Evolutionary conservation across 2,888 invertebrate genomes (phyloP).

Genomic region (Orthosia gothica): DNA sequence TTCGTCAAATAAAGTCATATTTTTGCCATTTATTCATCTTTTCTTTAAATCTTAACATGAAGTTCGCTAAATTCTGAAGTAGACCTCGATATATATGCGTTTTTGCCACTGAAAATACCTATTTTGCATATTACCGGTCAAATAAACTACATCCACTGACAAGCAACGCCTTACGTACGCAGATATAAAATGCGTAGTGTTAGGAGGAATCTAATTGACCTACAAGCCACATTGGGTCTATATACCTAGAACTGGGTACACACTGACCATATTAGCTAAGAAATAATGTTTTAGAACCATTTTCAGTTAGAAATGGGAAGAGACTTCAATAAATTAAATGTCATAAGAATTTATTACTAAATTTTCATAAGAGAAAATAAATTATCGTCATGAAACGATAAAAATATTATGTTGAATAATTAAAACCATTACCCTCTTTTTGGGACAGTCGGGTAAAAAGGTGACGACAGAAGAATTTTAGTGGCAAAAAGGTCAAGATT

Average conservation of each 20-base stretch:
- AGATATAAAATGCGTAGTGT: slow-evolving; percentile 59
- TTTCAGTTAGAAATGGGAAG: not conserved
- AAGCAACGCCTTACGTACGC: slow-evolving; percentile 45
- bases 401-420: not conserved
- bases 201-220: slow-evolving; percentile 84
- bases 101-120: not conserved
- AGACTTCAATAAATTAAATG: not conserved
- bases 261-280: slow-evolving; percentile 56
- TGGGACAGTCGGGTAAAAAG: not conserved
- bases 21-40: no score
- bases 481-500: slow-evolving; percentile 25
- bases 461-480: not conserved
- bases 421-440: not conserved
- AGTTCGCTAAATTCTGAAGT: not conserved
- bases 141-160: slow-evolving; percentile 24
- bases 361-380: slow-evolving; percentile 24
- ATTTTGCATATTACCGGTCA: not conserved
- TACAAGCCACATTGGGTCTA: slow-evolving; percentile 85
- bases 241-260: slow-evolving; percentile 59
- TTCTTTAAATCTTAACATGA: not conserved
- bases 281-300: not conserved
- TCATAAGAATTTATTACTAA: slow-evolving; percentile 33
- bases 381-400: not conserved
- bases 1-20: not conserved
- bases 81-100: not conserved